Evolutionary conservation across 37 sponge, comb jelly and placozoan species (phyloP).

Genomic region (Chondrilla cf. caribensis): DNA sequence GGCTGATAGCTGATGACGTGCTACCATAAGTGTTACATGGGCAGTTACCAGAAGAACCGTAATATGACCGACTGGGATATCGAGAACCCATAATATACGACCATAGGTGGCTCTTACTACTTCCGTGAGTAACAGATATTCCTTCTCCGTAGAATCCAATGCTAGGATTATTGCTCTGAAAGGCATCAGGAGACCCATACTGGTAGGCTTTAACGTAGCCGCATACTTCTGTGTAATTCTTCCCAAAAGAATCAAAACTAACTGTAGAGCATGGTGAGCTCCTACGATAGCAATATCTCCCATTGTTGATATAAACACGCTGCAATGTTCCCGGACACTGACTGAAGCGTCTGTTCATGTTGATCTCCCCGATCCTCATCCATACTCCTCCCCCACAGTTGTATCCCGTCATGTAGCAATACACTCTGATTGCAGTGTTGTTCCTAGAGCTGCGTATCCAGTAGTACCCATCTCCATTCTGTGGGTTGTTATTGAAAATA

Average conservation of each 20-base stretch:
- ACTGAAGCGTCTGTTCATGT: background rate
- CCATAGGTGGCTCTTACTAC: background rate
- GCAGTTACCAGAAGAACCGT: background rate
- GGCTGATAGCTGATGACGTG: background rate
- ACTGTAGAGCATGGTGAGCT: background rate
- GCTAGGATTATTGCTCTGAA: background rate
- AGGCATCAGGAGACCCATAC: conserved; percentile 3
- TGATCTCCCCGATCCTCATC: conserved; percentile 14
- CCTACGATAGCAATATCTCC: background rate
- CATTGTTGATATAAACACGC: background rate
- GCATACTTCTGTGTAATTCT: conserved; percentile 5
- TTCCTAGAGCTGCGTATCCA: background rate
- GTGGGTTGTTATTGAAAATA: background rate
- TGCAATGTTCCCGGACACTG: background rate
- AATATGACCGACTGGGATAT: background rate
- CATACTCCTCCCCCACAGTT: conserved; percentile 8
- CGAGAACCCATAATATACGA: background rate
- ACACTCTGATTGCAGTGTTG: too few relatives aligned
- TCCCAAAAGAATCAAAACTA: background rate
- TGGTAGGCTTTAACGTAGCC: conserved; percentile 9
- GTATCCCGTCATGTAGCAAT: background rate
- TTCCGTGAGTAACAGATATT: background rate
- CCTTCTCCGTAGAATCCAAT: background rate
- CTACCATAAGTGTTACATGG: background rate
- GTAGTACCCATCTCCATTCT: background rate